Percentiles rank a stretch among this genome's conserved stretches.
Evolutionary conservation across 2,888 invertebrate genomes (phyloP).

Genomic region (Scaptomyza flava): DNA sequence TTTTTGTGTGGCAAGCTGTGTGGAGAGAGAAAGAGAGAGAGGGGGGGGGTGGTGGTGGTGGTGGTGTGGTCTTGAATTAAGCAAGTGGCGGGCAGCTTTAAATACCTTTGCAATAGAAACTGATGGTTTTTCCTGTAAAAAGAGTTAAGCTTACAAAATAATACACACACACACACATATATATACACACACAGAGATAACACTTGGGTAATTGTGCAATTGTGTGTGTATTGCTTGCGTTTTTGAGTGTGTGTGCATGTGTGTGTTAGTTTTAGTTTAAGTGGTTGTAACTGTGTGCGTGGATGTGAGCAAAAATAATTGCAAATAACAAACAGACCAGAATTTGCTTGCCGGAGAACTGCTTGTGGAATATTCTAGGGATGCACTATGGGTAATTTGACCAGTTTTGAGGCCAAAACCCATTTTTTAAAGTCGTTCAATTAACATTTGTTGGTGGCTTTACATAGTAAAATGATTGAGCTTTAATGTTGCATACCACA

Average conservation of each 20-base stretch:
- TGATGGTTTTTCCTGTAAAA: slow-evolving; percentile 82
- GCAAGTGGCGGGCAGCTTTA: slow-evolving; percentile 68
- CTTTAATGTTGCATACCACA: too few species aligned
- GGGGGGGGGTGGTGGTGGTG: not conserved
- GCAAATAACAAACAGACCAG: slow-evolving; percentile 39
- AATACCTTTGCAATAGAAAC: slow-evolving; percentile 81
- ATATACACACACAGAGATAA: slow-evolving; percentile 46
- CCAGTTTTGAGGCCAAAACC: too few species aligned
- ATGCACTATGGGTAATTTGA: too few species aligned
- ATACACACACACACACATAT: slow-evolving; percentile 58
- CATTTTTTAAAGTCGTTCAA: too few species aligned
- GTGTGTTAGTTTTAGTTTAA: slow-evolving; percentile 1
- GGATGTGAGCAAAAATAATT: slow-evolving; percentile 21
- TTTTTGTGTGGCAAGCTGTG: slow-evolving; percentile 45
- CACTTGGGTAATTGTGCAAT: slow-evolving; percentile 13
- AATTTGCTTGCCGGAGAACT: slow-evolving; percentile 45
- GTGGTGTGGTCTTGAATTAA: slow-evolving; percentile 1
- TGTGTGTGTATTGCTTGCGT: slow-evolving; percentile 19
- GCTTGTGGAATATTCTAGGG: slow-evolving; percentile 28
- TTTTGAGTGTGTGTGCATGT: slow-evolving; percentile 16
- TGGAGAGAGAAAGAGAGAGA: slow-evolving; percentile 3
- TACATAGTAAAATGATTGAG: too few species aligned
- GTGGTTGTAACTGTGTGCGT: slow-evolving; percentile 18
- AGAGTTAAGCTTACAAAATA: slow-evolving; percentile 78
- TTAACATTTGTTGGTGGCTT: too few species aligned